Percentiles rank a stretch among this genome's conserved stretches.
These are phyloP conservation scores for Andrena fulva DNA, from an alignment of 2,888 invertebrate species.

Conservation along the genomic window DNA sequence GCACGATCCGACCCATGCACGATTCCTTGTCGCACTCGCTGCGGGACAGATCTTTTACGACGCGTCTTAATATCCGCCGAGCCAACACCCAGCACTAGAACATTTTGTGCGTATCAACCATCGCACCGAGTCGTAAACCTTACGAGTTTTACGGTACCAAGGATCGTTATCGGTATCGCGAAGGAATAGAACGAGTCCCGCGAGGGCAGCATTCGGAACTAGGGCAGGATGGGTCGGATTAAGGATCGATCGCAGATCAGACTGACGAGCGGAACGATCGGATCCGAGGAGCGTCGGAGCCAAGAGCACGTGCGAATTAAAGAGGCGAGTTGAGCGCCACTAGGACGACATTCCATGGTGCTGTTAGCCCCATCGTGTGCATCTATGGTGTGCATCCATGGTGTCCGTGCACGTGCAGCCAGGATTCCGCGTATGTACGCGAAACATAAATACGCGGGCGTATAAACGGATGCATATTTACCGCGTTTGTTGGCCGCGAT, in stretches of 20 bases:
- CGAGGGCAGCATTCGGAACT: slow-evolving; percentile 8
- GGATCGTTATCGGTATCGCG: slow-evolving; percentile 19
- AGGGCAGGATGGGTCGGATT: background rate
- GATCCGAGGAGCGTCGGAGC: background rate
- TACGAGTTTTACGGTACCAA: background rate
- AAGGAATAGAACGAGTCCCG: slow-evolving; percentile 3
- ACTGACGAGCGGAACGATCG: slow-evolving; percentile 21
- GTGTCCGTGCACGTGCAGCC: slow-evolving; percentile 75
- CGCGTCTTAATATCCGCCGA: slow-evolving; percentile 29
- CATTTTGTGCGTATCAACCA: slow-evolving; percentile 13
- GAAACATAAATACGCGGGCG: slow-evolving; percentile 25
- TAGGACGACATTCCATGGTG: slow-evolving; percentile 84
- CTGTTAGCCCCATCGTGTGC: slow-evolving; percentile 77
- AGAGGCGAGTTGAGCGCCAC: slow-evolving; percentile 84
- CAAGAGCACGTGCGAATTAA: slow-evolving; percentile 80
- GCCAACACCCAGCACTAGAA: slow-evolving; percentile 2
- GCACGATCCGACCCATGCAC: background rate
- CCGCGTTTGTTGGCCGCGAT: slow-evolving; percentile 21
- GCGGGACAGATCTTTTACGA: slow-evolving; percentile 11
- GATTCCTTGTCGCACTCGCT: slow-evolving; percentile 1
- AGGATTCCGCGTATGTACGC: slow-evolving; percentile 45
- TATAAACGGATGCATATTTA: slow-evolving; percentile 42
- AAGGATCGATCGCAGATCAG: slow-evolving; percentile 27
- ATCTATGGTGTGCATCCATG: slow-evolving; percentile 71
- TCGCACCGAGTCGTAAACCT: slow-evolving; percentile 24